These are phyloP conservation scores for Nematopogon swammerdamellus DNA, from an alignment of 2,888 invertebrate species.

Conservation along the genomic window DNA sequence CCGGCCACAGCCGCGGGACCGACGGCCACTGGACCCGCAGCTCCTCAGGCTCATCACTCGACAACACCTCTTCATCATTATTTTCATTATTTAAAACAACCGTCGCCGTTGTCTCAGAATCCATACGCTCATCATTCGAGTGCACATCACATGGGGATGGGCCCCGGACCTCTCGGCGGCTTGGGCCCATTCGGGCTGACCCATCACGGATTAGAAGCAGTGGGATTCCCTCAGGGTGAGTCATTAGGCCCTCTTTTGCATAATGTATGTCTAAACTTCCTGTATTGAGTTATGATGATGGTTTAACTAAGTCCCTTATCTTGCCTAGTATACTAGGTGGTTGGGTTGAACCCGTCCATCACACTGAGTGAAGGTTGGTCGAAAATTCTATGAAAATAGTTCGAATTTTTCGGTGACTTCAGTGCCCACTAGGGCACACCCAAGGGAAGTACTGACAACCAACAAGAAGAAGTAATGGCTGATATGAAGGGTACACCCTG, in stretches of 20 bases:
- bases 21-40: slow-evolving; percentile 31
- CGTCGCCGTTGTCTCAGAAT: slow-evolving; percentile 47
- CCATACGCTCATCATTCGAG: slow-evolving; percentile 46
- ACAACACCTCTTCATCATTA: slow-evolving; percentile 54
- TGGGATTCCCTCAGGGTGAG: slow-evolving; percentile 52
- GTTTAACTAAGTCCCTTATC: no score
- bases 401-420: no score
- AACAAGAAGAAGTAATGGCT: no score
- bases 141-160: slow-evolving; percentile 56
- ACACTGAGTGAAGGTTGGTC: no score
- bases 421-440: no score
- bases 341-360: no score
- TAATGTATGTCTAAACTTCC: no score
- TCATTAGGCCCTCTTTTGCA: slow-evolving; percentile 2
- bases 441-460: no score
- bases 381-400: no score
- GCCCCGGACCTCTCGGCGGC: slow-evolving; percentile 46
- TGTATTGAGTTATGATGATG: no score
- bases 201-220: slow-evolving; percentile 48
- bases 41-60: slow-evolving; percentile 45
- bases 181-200: slow-evolving; percentile 47
- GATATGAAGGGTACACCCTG: no score
- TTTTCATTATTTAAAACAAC: slow-evolving; percentile 57
- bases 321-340: no score
- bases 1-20: slow-evolving; percentile 36